Percentiles rank a stretch among this genome's conserved stretches.
Conservation (phyloP, 2,797 vertebrate genomes). For the Spinibarbus caldwelli region DNA sequence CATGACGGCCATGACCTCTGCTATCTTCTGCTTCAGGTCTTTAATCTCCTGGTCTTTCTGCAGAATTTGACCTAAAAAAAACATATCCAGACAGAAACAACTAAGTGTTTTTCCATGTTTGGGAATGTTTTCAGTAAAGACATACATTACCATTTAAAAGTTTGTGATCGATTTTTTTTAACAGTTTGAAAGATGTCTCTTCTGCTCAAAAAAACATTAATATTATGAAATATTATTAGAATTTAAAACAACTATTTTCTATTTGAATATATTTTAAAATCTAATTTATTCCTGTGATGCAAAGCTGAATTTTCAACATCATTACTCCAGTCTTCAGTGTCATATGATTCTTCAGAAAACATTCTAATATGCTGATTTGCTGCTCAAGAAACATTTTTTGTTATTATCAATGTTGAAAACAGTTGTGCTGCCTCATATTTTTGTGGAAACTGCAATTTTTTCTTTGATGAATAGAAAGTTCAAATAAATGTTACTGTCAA, state of each 20-base stretch:
- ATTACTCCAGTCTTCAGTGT: neutral
- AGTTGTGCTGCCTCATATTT: neutral
- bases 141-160: neutral
- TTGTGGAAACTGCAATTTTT: neutral
- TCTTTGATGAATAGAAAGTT: neutral
- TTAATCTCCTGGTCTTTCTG: constrained; percentile 99
- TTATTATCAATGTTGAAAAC: neutral
- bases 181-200: neutral
- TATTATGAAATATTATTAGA: neutral
- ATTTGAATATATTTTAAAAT: neutral
- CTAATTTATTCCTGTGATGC: neutral
- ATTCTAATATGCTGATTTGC: neutral
- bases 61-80: constrained; percentile 88
- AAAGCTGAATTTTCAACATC: neutral
- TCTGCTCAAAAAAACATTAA: neutral
- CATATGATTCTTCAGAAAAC: neutral
- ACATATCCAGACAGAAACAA: neutral
- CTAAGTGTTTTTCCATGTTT: neutral
- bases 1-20: constrained; percentile 99
- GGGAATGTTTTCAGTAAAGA: neutral
- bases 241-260: neutral
- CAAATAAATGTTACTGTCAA: neutral
- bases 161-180: neutral
- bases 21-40: constrained; percentile 99
- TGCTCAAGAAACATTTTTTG: neutral